Conservation (phyloP, 53 echinoderm and acorn worm species). For the Glandiceps talaboti region DNA sequence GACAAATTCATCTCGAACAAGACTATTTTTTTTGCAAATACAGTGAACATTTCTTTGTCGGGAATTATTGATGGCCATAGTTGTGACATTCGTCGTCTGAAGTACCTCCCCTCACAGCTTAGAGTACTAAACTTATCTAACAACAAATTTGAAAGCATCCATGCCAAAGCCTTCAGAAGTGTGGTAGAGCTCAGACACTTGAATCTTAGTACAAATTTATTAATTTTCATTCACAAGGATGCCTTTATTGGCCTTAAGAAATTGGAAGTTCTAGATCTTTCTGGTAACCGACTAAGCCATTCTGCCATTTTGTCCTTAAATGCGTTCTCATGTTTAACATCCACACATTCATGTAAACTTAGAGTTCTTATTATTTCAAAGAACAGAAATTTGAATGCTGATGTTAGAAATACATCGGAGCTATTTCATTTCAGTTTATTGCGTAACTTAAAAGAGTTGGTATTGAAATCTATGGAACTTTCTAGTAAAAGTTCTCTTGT, state of each 20-base stretch:
- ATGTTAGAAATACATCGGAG: no score
- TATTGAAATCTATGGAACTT: neutral
- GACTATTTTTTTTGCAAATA: neutral
- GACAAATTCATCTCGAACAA: no score
- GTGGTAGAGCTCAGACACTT: neutral
- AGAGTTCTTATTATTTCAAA: neutral
- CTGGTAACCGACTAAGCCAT: neutral
- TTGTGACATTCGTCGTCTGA: no score
- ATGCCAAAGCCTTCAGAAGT: neutral
- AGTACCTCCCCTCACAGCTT: neutral
- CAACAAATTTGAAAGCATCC: neutral
- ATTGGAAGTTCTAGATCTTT: neutral
- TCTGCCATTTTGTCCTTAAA: neutral
- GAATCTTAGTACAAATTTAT: neutral
- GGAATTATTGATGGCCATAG: no score
- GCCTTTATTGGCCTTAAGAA: neutral
- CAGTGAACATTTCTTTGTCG: neutral
- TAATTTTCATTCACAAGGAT: neutral
- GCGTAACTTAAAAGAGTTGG: neutral
- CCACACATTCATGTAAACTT: no score
- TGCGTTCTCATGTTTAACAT: neutral
- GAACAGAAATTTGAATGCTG: neutral
- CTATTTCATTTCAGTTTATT: neutral
- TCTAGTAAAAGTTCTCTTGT: neutral
- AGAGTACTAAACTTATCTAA: neutral